Conservation (phyloP, 2,888 invertebrate genomes). For the Cheilosia vernalis region DNA sequence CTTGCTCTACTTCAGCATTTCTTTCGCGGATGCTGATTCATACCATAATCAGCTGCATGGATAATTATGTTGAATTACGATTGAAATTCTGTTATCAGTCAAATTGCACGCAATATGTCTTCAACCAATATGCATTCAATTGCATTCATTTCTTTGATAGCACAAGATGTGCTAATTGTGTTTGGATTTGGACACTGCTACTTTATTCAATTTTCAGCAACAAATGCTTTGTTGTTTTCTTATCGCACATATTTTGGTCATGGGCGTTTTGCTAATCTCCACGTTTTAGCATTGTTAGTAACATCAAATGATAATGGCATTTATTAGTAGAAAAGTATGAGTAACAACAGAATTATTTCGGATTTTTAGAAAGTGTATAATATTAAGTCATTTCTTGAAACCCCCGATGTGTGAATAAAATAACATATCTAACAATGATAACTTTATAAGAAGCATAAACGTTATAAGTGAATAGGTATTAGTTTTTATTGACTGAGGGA, state of each 20-base stretch:
- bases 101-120: background rate
- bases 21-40: conserved; percentile 42
- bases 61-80: background rate
- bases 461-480: too few species aligned
- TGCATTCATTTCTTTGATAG: background rate
- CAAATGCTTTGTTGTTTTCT: conserved; percentile 23
- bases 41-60: conserved; percentile 36
- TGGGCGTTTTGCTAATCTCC: conserved; percentile 53
- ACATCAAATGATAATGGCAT: conserved; percentile 8
- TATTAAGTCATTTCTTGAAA: too few species aligned
- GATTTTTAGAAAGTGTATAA: too few species aligned
- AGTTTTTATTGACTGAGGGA: too few species aligned
- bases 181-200: too few species aligned
- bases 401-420: too few species aligned
- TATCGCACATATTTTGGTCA: background rate
- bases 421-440: too few species aligned
- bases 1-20: background rate
- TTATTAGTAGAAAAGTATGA: background rate
- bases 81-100: conserved; percentile 31
- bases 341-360: too few species aligned
- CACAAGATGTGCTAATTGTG: too few species aligned
- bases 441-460: too few species aligned
- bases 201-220: background rate
- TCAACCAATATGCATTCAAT: background rate
- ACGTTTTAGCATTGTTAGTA: background rate